phyloP scores from a whole-genome alignment of 2,113 vertebrate species.

The Thamnophis sirtalis region DNA sequence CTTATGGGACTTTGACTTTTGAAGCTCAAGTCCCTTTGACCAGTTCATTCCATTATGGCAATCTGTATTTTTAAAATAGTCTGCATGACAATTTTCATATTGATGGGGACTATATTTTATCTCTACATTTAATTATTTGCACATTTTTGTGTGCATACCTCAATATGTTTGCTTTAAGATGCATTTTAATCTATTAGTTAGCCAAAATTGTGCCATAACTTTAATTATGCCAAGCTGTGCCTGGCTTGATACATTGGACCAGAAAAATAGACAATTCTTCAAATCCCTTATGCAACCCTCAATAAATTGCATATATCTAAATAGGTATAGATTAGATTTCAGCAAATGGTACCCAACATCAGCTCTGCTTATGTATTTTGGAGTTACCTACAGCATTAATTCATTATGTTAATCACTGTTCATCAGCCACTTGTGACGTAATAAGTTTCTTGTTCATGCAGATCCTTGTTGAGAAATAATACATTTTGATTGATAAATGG shows the following conservation, averaged over 20 bases:
- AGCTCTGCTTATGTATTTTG: background rate
- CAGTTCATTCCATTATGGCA: background rate
- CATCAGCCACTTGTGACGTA: background rate
- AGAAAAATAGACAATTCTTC: background rate
- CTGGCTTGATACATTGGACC: background rate
- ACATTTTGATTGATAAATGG: background rate
- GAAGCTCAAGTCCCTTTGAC: background rate
- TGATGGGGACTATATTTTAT: background rate
- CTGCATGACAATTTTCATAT: background rate
- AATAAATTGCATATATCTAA: background rate
- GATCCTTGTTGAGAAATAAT: background rate
- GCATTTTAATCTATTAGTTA: background rate
- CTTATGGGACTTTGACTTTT: background rate
- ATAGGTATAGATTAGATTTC: background rate
- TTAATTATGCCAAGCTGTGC: background rate
- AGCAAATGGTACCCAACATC: background rate
- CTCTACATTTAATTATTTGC: background rate
- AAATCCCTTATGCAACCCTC: background rate
- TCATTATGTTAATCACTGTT: background rate
- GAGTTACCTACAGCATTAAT: background rate
- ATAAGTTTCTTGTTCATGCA: background rate
- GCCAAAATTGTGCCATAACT: background rate
- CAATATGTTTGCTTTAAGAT: background rate
- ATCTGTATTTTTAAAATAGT: background rate
- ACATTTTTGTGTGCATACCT: background rate